Base-by-base conservation (phyloP, 2,113 vertebrate species). In the Ciconia stormi region DNA sequence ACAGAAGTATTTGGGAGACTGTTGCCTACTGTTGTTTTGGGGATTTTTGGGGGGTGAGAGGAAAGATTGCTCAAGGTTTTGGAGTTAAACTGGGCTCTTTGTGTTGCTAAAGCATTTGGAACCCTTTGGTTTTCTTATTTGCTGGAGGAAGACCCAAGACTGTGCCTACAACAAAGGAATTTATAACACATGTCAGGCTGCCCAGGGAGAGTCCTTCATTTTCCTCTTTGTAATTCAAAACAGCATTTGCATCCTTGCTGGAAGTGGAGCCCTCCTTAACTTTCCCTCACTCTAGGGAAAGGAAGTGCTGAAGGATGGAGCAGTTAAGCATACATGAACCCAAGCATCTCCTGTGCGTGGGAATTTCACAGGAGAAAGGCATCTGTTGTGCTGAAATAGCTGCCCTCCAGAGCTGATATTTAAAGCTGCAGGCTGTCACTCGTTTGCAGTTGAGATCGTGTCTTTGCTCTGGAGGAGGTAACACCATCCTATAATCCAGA, bases 151-250 rank as follows among this genome's bases (percentile, higher is more conserved):
- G 67, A 86, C 87, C 61, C 79, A 80, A 87, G 78, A 87, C 63
- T 82, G 55, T 86, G 79, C 66, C 76, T 94, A 82, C 88, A 93
- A 95, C 88, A 95, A 97, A 96, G 47, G 89, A 16, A 89, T 96
- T 96, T 96, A 74, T 95, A 90, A 90, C 85, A 89, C 50, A 26
- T 27, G 78, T 97, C 94, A 95, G 91, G 94, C 79, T 95, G 89
- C 93, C 85, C 63, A 49, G 38, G 91, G 92, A 90, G 90, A 83
- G 66, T 55, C 80, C 85, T 88, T 87, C 78, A 62, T 66, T 92
- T 94, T 93, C 90, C 46, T 90, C 92, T 92, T 96, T 97, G 97
- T 97, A 97, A 98, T 97, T 97, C 81, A 89, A 98, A 97, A 89
- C 62, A 89, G 30, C 59, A 91, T 97, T 96, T 97, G 81, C 85